phyloP scores from a whole-genome alignment of 2,113 vertebrate species.

The Coreoperca whiteheadi region DNA sequence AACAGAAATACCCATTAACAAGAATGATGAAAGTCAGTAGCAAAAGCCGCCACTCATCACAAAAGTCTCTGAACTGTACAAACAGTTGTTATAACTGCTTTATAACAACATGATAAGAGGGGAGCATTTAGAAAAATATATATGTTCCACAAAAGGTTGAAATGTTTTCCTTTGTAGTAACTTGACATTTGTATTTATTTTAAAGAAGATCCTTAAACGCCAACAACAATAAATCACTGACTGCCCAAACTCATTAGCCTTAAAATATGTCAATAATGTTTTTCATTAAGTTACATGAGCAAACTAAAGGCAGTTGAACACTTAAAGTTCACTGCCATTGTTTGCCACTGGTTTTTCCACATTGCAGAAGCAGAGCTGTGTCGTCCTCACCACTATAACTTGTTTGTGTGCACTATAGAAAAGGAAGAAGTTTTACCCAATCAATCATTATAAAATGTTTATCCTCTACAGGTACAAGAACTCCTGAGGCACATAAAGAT shows the following conservation, averaged over 20 bases:
- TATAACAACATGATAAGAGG: background rate
- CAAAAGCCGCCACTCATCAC: too few species aligned
- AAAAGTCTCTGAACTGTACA: too few species aligned
- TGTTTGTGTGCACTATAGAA: background rate
- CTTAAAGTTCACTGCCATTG: background rate
- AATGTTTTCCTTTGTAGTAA: background rate
- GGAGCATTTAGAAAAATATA: too few species aligned
- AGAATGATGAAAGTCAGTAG: too few species aligned
- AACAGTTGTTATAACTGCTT: background rate
- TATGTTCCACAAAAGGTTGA: too few species aligned
- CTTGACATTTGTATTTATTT: background rate
- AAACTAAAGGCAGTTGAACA: background rate
- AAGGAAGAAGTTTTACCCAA: background rate
- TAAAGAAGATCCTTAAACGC: background rate
- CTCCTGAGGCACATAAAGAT: background rate
- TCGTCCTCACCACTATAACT: background rate
- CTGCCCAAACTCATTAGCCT: background rate
- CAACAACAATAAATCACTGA: background rate
- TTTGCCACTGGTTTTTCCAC: conserved; percentile 3
- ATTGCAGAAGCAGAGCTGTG: background rate
- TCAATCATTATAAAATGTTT: background rate
- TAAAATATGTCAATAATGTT: background rate
- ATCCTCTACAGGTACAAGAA: background rate
- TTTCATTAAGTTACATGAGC: background rate
- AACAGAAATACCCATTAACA: too few species aligned